phyloP scores from a whole-genome alignment of 2,888 invertebrate genomes.

The Noctua pronuba region DNA sequence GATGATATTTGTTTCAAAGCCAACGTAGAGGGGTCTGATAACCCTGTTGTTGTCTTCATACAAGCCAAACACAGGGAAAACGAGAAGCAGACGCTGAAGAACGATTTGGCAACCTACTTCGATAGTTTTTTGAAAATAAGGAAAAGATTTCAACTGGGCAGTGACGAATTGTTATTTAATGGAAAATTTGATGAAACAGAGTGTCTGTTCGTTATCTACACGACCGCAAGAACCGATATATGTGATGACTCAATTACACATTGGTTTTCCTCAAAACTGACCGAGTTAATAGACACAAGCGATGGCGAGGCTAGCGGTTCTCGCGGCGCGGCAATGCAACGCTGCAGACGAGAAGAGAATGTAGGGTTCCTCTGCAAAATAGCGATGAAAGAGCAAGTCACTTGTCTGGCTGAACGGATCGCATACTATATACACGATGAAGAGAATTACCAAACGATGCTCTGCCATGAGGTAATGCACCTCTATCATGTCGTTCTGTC shows the following conservation, averaged over 20 bases:
- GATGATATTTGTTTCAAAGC: conserved; percentile 61
- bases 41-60: conserved; percentile 42
- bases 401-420: conserved; percentile 35
- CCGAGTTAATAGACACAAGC: conserved; percentile 45
- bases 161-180: conserved; percentile 24
- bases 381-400: conserved; percentile 35
- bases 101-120: conserved; percentile 42
- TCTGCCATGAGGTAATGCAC: conserved; percentile 29
- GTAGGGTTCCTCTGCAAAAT: conserved; percentile 29
- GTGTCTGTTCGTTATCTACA: conserved; percentile 46
- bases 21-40: conserved; percentile 22
- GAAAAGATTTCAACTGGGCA: conserved; percentile 20
- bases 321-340: conserved; percentile 6
- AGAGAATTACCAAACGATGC: conserved; percentile 16
- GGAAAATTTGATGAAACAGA: conserved; percentile 19
- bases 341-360: conserved; percentile 8
- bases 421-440: background rate
- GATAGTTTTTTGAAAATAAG: conserved; percentile 48
- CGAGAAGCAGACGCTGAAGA: conserved; percentile 12
- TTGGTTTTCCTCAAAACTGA: conserved; percentile 10
- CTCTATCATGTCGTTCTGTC: conserved; percentile 54
- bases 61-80: conserved; percentile 60
- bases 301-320: background rate
- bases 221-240: conserved; percentile 38
- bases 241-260: background rate